Conservation (phyloP, 1,140 invertebrate species). For the roundworm (Caenorhabditis elegans) region DNA sequence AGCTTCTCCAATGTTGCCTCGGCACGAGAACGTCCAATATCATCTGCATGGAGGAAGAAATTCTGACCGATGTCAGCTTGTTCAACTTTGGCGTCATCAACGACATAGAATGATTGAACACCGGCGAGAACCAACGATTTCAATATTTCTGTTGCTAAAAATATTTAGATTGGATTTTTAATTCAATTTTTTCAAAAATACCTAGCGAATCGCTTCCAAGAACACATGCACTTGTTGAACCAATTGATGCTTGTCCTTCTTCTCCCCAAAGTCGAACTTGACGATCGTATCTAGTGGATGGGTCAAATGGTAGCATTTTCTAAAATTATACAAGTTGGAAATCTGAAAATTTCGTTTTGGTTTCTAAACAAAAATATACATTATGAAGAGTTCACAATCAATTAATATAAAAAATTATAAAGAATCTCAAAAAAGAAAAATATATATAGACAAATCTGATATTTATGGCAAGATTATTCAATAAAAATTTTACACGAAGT, state of each 20-base stretch:
- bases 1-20: constrained; percentile 37
- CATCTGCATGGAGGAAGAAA: constrained; percentile 41
- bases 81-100: constrained; percentile 72
- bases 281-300: constrained; percentile 44
- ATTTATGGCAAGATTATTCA: too few relatives aligned
- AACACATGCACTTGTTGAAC: constrained; percentile 84
- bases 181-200: constrained; percentile 71
- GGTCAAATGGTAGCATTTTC: not conserved
- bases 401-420: too few relatives aligned
- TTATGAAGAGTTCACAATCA: too few relatives aligned
- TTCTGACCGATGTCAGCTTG: constrained; percentile 44
- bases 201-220: constrained; percentile 91
- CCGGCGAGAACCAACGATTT: constrained; percentile 92
- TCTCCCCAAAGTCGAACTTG: constrained; percentile 85
- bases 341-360: not conserved
- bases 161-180: not conserved
- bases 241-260: constrained; percentile 85
- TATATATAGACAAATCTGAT: too few relatives aligned
- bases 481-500: not conserved
- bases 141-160: constrained; percentile 75
- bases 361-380: too few relatives aligned
- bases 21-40: constrained; percentile 44
- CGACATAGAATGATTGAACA: constrained; percentile 91
- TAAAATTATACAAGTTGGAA: too few relatives aligned
- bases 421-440: too few relatives aligned